A percentile compares a stretch with the other conserved stretches of the same genome.
phyloP scores from a whole-genome alignment of 2,113 vertebrate species.

The Megaceryle maxima region DNA sequence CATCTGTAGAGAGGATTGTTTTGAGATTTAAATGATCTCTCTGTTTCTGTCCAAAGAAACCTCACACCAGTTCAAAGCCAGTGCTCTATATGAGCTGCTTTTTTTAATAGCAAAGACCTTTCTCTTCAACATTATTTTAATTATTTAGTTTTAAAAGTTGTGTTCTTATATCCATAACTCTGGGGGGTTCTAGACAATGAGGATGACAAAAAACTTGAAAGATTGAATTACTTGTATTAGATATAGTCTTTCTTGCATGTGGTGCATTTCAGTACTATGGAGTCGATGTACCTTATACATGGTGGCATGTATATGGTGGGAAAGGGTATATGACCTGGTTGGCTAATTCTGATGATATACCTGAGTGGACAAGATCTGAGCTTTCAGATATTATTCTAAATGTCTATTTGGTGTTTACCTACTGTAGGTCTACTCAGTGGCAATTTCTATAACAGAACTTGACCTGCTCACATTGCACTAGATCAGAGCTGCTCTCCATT shows the following conservation, averaged over 20 bases:
- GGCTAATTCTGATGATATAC: background rate
- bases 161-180: background rate
- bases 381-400: background rate
- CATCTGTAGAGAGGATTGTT: background rate
- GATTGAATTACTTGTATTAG: background rate
- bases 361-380: background rate
- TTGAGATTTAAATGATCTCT: background rate
- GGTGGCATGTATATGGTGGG: no score
- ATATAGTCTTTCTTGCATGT: background rate
- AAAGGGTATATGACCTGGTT: background rate
- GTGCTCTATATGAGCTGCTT: background rate
- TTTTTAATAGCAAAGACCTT: background rate
- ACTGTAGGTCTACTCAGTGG: background rate
- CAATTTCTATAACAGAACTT: background rate
- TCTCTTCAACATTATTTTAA: background rate
- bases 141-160: background rate
- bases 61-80: background rate
- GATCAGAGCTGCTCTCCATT: background rate
- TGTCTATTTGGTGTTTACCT: background rate
- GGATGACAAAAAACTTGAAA: background rate
- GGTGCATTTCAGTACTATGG: background rate
- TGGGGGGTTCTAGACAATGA: background rate
- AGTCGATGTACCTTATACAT: background rate
- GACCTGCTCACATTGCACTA: background rate
- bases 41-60: background rate